These are phyloP conservation scores for Nycteola revayana DNA, from an alignment of 2,888 invertebrate species.

Conservation along the genomic window DNA sequence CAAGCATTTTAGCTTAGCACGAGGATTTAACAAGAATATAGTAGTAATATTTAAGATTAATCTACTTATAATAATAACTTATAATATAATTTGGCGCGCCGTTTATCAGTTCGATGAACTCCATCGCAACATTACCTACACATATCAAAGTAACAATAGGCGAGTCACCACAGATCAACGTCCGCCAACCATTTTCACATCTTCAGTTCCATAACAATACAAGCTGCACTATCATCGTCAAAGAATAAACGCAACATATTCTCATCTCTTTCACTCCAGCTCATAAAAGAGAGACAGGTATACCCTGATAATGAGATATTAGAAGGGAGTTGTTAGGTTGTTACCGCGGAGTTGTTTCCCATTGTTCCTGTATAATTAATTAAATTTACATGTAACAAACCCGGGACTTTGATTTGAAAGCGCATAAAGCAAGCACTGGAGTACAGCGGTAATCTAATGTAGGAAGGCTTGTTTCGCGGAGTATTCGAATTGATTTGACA, in stretches of 20 bases:
- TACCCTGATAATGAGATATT: conserved; percentile 21
- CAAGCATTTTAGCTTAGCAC: too few species aligned
- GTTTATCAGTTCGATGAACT: too few species aligned
- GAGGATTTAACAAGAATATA: too few species aligned
- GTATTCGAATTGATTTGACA: too few species aligned
- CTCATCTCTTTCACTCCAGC: conserved; percentile 5
- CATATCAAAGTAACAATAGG: too few species aligned
- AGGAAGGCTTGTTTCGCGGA: too few species aligned
- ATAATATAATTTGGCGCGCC: too few species aligned
- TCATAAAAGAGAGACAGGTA: conserved; percentile 1
- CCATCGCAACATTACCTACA: too few species aligned
- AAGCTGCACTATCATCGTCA: conserved; percentile 26
- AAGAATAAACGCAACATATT: conserved; percentile 3
- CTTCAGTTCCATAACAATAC: conserved; percentile 39
- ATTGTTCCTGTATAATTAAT: conserved; percentile 24
- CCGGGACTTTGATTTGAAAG: conserved; percentile 17
- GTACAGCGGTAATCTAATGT: conserved; percentile 5
- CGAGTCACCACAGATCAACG: conserved; percentile 31
- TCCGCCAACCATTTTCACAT: conserved; percentile 26
- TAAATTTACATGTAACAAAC: conserved; percentile 25
- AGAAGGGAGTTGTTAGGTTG: conserved; percentile 4
- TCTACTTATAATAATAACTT: too few species aligned
- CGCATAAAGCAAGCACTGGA: conserved; percentile 8
- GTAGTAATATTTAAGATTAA: too few species aligned
- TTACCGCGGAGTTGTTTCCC: conserved; percentile 8